These are phyloP conservation scores for Lacanobia oleracea DNA, from an alignment of 2,888 invertebrate genomes.

Conservation along the genomic window DNA sequence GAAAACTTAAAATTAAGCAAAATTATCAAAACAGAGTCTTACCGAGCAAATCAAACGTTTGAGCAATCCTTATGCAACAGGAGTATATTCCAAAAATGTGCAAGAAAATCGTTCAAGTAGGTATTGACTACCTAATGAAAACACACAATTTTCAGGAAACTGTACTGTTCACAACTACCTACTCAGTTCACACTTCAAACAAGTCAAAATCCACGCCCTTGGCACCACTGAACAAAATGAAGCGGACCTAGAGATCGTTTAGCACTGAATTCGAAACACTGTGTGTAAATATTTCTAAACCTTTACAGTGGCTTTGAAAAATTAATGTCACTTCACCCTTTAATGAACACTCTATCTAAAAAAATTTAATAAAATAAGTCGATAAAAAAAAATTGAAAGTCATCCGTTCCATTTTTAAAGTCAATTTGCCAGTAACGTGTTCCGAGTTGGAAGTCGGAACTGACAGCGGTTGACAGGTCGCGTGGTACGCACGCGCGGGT, in stretches of 20 bases:
- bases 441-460: constrained; percentile 78
- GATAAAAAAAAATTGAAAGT: constrained; percentile 74
- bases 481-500: constrained; percentile 81
- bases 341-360: constrained; percentile 38
- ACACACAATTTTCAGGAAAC: constrained; percentile 72
- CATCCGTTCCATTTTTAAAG: constrained; percentile 81
- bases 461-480: constrained; percentile 82
- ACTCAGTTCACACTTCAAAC: constrained; percentile 84
- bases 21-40: constrained; percentile 46
- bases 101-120: constrained; percentile 54
- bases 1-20: background rate
- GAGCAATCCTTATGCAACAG: constrained; percentile 67
- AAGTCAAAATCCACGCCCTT: constrained; percentile 87
- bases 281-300: constrained; percentile 72
- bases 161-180: constrained; percentile 77
- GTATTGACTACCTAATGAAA: constrained; percentile 53
- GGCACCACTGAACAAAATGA: constrained; percentile 84
- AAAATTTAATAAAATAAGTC: constrained; percentile 67
- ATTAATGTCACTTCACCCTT: constrained; percentile 67
- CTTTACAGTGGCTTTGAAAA: constrained; percentile 48
- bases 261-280: constrained; percentile 86
- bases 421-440: constrained; percentile 68
- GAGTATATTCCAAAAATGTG: constrained; percentile 57
- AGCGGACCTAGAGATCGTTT: constrained; percentile 84
- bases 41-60: constrained; percentile 53